Base-by-base conservation (phyloP, 2,888 invertebrate genomes). In the Hemaris fuciformis region DNA sequence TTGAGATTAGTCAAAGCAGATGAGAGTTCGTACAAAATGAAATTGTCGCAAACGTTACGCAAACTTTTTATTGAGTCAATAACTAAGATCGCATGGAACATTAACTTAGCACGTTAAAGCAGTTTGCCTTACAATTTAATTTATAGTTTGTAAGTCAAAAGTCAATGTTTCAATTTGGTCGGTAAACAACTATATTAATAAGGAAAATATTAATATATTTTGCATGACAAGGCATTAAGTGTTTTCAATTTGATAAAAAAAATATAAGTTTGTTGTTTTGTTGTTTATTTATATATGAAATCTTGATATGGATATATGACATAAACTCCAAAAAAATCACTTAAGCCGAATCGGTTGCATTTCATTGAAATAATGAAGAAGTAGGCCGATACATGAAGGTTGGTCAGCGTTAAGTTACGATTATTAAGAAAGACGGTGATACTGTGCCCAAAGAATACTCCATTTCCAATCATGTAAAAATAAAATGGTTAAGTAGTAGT, bases 121-220 rank as follows among this genome's bases (percentile, higher is more conserved):
- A 18, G 31, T 53, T 53, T 10, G 18, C 53, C 53, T 53, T 53
- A 53, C 7, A 31, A 27, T 20, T 10, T 31, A 31, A 53, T 7
- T 38, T 38, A 38, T n/a, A 31, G 34, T 22, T 41, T 15, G 22
- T 59, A 59, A 53, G 25, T 45, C 23, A 59, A 59, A 59, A 59
- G 59, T 38, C 45, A 57, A 57, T 27, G 10, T 57, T 27, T 31
- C 43, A 25, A 42, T 25, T 25, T 27, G 31, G 25, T 27, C 34
- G 41, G 38, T 31, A 31, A 27, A 53, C 53, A 53, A 18, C 18
- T 53, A 31, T 53, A 53, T 53, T 31, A 53, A 18, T 31, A 27
- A 53, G 8, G 8, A 10, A 20, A 7, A 27, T 31, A 53, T 10
- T 53, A 31, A 1, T 53, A 8, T 8, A 27, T 53, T 53, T 31